Percentiles rank a stretch among this genome's conserved stretches.
These are phyloP conservation scores for Puma concolor DNA, from an alignment of 2,113 vertebrate genomes.

Conservation along the genomic window DNA sequence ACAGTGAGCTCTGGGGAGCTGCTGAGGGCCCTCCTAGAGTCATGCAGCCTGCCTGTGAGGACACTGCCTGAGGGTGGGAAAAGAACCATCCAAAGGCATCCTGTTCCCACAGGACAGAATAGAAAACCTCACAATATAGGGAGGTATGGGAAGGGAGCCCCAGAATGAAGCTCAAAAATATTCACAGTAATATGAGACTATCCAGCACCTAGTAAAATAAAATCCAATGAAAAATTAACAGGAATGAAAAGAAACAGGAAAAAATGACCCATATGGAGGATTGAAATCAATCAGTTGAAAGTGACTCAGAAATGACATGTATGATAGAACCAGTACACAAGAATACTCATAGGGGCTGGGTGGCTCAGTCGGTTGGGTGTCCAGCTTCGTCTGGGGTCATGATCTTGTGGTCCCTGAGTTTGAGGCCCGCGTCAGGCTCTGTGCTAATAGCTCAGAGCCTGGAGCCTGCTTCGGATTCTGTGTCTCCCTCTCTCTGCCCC, in stretches of 20 bases:
- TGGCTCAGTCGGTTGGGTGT: no score
- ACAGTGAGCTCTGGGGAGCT: neutral
- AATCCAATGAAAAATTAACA: neutral
- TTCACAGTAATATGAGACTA: neutral
- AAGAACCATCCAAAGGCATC: neutral
- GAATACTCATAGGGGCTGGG: neutral
- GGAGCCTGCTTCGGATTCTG: no score
- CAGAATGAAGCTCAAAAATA: neutral
- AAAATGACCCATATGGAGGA: neutral
- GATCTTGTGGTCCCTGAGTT: no score
- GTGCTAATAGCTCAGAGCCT: no score
- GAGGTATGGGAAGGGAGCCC: neutral
- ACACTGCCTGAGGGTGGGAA: neutral
- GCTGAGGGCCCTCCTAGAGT: neutral
- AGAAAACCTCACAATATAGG: neutral
- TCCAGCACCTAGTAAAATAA: neutral
- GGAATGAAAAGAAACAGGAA: neutral
- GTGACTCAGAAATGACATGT: neutral
- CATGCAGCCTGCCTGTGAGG: neutral
- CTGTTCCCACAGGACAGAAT: neutral
- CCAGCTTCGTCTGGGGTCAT: no score
- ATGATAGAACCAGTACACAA: neutral
- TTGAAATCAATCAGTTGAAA: neutral
- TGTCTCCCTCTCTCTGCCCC: no score
- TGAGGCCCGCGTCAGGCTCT: accelerated